Conservation (phyloP, 2,113 vertebrate species). For the Martes martes region DNA sequence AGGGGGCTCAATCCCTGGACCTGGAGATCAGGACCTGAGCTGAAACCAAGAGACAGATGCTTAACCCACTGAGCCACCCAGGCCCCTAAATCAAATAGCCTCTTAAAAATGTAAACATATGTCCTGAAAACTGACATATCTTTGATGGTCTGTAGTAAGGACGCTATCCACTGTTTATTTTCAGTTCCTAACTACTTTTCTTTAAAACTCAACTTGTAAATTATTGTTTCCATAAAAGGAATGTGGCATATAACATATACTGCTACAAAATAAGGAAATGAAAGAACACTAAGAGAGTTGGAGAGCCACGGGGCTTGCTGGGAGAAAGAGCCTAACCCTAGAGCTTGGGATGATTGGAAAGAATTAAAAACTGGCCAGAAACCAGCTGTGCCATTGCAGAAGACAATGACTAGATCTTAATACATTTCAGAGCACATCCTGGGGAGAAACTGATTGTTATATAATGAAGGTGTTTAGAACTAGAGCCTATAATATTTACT, state of each 20-base stretch:
- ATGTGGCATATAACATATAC: background rate
- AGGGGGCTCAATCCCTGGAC: background rate
- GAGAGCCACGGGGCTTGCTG: background rate
- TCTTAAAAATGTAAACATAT: background rate
- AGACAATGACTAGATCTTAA: background rate
- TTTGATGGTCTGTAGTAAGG: background rate
- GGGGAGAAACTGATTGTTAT: background rate
- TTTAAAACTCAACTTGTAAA: background rate
- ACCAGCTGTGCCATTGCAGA: background rate
- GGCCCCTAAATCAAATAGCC: background rate
- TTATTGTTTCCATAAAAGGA: background rate
- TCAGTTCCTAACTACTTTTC: background rate
- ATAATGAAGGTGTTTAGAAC: background rate
- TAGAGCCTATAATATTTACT: background rate
- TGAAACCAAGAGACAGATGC: background rate
- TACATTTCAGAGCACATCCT: background rate
- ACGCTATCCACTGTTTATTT: background rate
- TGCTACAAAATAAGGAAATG: background rate
- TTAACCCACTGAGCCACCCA: background rate
- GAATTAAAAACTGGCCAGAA: background rate
- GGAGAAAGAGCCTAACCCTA: background rate
- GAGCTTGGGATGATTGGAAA: background rate
- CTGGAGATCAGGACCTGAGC: background rate
- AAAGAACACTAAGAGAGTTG: background rate
- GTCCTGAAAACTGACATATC: background rate